Evolutionary conservation across 2,113 vertebrate genomes (phyloP).

Genomic region (Lynx canadensis): DNA sequence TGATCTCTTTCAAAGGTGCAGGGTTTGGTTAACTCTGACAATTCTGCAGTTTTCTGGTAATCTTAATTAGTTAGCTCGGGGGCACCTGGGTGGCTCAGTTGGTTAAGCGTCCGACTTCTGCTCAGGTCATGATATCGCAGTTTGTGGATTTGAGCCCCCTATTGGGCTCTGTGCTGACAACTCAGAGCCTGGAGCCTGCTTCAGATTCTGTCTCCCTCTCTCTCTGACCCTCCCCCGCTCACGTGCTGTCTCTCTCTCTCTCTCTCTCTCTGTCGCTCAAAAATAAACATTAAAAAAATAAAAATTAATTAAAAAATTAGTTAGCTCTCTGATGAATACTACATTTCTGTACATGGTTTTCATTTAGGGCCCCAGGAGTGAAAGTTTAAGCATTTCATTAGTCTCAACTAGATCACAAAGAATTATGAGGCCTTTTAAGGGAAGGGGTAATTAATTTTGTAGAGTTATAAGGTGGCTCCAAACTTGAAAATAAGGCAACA

Average conservation of each 20-base stretch:
- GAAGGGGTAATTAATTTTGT: slow-evolving; percentile 45
- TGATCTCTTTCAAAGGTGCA: not conserved
- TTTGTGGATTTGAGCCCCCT: too few species aligned
- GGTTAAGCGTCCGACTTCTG: too few species aligned
- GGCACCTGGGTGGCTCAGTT: too few species aligned
- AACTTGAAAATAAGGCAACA: slow-evolving; percentile 2
- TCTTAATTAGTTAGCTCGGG: not conserved
- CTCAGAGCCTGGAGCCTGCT: too few species aligned
- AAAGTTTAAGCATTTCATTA: slow-evolving; percentile 33
- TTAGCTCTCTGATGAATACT: not conserved
- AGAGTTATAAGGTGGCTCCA: not conserved
- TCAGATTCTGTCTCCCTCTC: too few species aligned
- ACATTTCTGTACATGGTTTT: not conserved
- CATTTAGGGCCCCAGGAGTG: not conserved
- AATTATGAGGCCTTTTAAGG: not conserved
- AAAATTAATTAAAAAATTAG: not conserved
- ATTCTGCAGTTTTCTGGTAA: not conserved
- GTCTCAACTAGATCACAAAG: not conserved
- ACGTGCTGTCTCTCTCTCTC: too few species aligned
- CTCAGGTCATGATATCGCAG: too few species aligned
- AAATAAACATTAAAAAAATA: too few species aligned
- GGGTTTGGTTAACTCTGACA: not conserved
- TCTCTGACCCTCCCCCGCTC: too few species aligned
- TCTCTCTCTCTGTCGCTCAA: too few species aligned
- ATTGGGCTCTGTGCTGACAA: too few species aligned